A percentile compares a stretch with the other conserved stretches of the same genome.
These are phyloP conservation scores for Protophormia terraenovae DNA, from an alignment of 2,888 invertebrate species.

Conservation along the genomic window DNA sequence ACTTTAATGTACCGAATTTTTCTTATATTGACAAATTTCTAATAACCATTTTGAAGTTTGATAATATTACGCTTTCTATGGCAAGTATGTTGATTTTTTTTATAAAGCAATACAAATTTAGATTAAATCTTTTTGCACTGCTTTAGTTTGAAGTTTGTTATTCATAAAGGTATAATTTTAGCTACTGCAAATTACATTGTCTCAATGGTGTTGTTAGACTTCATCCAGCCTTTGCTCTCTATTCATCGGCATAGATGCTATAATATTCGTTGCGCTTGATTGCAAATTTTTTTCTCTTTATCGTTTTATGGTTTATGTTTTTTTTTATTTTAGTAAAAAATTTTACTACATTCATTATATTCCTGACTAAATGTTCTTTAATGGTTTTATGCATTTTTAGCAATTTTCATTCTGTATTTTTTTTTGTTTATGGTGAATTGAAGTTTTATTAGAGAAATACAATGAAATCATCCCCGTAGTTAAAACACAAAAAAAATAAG, in stretches of 20 bases:
- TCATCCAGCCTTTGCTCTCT: neutral
- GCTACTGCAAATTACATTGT: slow-evolving; percentile 26
- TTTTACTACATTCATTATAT: neutral
- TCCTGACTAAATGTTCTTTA: slow-evolving; percentile 58
- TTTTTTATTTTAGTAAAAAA: slow-evolving; percentile 2
- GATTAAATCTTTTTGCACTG: slow-evolving; percentile 28
- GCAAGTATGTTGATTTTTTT: neutral
- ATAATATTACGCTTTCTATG: slow-evolving; percentile 12
- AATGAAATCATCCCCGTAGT: slow-evolving; percentile 28
- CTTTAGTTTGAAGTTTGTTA: neutral
- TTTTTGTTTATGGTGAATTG: neutral
- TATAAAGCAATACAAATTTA: slow-evolving; percentile 4
- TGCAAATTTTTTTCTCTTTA: slow-evolving; percentile 57
- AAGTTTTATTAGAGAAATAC: neutral
- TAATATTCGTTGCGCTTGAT: slow-evolving; percentile 75
- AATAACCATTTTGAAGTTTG: neutral
- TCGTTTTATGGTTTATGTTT: slow-evolving; percentile 30
- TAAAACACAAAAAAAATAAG: neutral
- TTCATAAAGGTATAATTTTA: slow-evolving; percentile 40
- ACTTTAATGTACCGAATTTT: slow-evolving; percentile 78
- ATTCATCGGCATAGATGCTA: slow-evolving; percentile 10
- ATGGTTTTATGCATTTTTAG: slow-evolving; percentile 64
- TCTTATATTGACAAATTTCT: slow-evolving; percentile 34
- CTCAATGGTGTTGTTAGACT: slow-evolving; percentile 43
- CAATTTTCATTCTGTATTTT: neutral